Percentiles rank a stretch among this genome's conserved stretches.
phyloP scores from a whole-genome alignment of 2,888 invertebrate species.

The Icerya purchasi region DNA sequence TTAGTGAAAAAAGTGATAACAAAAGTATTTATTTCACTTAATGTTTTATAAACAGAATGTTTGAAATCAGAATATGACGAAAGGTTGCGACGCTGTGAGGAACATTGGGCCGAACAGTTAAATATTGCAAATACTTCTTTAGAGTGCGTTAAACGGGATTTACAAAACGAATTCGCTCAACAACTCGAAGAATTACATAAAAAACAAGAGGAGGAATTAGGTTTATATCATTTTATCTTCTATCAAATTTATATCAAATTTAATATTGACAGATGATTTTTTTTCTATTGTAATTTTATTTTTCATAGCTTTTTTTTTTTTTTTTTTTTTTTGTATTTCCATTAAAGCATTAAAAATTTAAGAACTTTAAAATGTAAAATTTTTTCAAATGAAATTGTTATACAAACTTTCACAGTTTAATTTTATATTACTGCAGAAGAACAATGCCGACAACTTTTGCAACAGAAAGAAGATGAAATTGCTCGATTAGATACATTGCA shows the following conservation, averaged over 20 bases:
- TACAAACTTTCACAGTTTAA: background rate
- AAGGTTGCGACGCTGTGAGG: slow-evolving; percentile 26
- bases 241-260: too few relatives aligned
- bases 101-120: slow-evolving; percentile 17
- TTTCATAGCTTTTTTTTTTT: too few relatives aligned
- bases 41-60: slow-evolving; percentile 23
- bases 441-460: slow-evolving; percentile 40
- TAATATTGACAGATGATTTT: too few relatives aligned
- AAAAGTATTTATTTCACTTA: too few relatives aligned
- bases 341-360: too few relatives aligned
- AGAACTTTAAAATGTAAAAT: too few relatives aligned
- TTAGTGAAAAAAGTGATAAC: too few relatives aligned
- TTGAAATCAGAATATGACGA: slow-evolving; percentile 26
- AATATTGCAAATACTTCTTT: slow-evolving; percentile 26
- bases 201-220: slow-evolving; percentile 38
- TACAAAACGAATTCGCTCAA: slow-evolving; percentile 28
- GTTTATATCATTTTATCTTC: slow-evolving; percentile 23
- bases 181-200: slow-evolving; percentile 30
- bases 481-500: slow-evolving; percentile 38
- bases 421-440: slow-evolving; percentile 29
- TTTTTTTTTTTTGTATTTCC: too few relatives aligned
- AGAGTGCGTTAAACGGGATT: slow-evolving; percentile 29
- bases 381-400: too few relatives aligned
- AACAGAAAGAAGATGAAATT: slow-evolving; percentile 38
- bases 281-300: too few relatives aligned